These are phyloP conservation scores for Paramisgurnus dabryanus DNA, from an alignment of 2,113 vertebrate genomes.

Conservation along the genomic window DNA sequence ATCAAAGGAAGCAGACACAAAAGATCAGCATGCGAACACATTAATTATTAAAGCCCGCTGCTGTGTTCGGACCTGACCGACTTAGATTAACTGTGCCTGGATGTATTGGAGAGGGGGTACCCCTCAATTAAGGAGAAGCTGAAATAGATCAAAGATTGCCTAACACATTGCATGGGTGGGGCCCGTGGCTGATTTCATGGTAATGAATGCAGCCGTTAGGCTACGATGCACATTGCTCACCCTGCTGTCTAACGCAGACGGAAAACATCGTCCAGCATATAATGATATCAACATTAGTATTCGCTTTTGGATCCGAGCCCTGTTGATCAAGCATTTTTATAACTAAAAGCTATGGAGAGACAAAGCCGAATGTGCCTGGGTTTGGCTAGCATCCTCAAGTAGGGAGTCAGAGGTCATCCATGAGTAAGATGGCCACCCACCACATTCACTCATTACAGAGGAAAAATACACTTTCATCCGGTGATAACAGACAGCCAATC, in stretches of 20 bases:
- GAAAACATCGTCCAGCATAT: slow-evolving; percentile 1
- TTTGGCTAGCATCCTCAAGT: not conserved
- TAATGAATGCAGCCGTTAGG: slow-evolving; percentile 33
- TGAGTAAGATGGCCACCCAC: not conserved
- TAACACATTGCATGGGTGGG: slow-evolving; percentile 38
- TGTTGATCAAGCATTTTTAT: slow-evolving; percentile 17
- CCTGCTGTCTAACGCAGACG: not conserved
- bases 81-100: slow-evolving; percentile 40
- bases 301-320: slow-evolving; percentile 3
- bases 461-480: slow-evolving; percentile 4
- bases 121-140: slow-evolving; percentile 39
- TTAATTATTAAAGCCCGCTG: slow-evolving; percentile 68
- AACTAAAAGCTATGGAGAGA: not conserved
- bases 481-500: not conserved
- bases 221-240: slow-evolving; percentile 14
- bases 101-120: slow-evolving; percentile 41
- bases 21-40: slow-evolving; percentile 64
- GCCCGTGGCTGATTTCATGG: not conserved
- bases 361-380: not conserved
- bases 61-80: slow-evolving; percentile 56
- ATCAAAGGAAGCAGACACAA: slow-evolving; percentile 55
- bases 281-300: slow-evolving; percentile 33
- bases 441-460: not conserved
- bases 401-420: not conserved
- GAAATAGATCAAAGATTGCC: slow-evolving; percentile 43